Conservation (phyloP, 2,113 vertebrate genomes). For the Thymallus thymallus region DNA sequence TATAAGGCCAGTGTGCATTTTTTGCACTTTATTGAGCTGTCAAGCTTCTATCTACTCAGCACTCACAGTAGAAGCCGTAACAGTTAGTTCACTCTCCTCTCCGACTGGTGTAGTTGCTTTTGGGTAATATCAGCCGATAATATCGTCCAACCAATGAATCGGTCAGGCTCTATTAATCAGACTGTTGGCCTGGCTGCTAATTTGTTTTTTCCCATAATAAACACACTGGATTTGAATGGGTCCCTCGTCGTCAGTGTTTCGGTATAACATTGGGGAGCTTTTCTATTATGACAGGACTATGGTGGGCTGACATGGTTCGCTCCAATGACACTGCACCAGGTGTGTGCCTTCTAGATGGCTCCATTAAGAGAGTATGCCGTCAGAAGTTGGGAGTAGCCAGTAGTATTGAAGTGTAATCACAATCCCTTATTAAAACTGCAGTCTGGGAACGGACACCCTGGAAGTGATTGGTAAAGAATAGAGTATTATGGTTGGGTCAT, state of each 20-base stretch:
- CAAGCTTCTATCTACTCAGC: too few relatives aligned
- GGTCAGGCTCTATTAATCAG: too few relatives aligned
- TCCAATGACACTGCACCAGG: not conserved
- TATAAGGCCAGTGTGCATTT: too few relatives aligned
- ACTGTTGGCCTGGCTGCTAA: not conserved
- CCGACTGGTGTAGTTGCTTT: too few relatives aligned
- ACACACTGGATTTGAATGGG: not conserved
- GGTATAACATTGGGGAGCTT: not conserved
- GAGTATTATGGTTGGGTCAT: not conserved
- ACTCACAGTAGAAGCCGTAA: too few relatives aligned
- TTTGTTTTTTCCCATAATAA: not conserved
- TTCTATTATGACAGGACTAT: not conserved
- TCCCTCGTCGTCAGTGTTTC: not conserved
- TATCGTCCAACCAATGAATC: too few relatives aligned
- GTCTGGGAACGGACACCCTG: not conserved
- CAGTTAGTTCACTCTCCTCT: too few relatives aligned
- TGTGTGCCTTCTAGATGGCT: too few relatives aligned
- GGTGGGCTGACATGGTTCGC: not conserved
- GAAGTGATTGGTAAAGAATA: slow-evolving; percentile 8
- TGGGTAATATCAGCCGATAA: too few relatives aligned
- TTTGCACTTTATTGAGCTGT: too few relatives aligned
- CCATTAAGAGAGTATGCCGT: too few relatives aligned
- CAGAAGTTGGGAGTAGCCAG: not conserved
- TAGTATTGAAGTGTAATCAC: not conserved
- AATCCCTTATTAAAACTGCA: too few relatives aligned